Evolutionary conservation across 2,797 vertebrate species (phyloP).

Genomic region (Gambusia yucatana): DNA sequence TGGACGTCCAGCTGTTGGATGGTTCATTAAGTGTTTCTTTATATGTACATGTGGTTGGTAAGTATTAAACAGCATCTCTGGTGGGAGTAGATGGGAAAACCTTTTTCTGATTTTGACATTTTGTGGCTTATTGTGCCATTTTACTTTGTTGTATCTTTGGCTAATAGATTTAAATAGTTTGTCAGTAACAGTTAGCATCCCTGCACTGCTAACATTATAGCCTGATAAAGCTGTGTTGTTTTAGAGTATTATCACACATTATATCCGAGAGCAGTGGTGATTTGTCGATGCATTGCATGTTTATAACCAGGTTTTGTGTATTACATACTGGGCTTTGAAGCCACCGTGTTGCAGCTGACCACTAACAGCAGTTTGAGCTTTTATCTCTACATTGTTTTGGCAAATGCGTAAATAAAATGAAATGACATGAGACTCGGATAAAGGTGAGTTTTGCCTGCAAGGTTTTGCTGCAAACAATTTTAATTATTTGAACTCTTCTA

Average conservation of each 20-base stretch:
- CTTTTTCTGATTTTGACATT: neutral
- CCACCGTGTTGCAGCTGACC: slow-evolving; percentile 42
- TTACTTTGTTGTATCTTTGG: neutral
- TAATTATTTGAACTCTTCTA: slow-evolving; percentile 13
- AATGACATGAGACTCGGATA: no score
- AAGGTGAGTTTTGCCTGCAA: slow-evolving; percentile 25
- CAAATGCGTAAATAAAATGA: slow-evolving; percentile 3
- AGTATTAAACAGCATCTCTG: slow-evolving; percentile 7
- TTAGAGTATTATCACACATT: slow-evolving; percentile 14
- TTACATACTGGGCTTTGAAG: slow-evolving; percentile 48
- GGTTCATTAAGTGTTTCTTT: neutral
- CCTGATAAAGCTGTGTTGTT: neutral
- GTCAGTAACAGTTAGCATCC: neutral
- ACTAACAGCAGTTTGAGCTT: slow-evolving; percentile 64
- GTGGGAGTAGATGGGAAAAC: neutral
- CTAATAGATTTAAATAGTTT: neutral
- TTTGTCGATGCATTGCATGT: slow-evolving; percentile 9
- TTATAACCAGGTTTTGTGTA: slow-evolving; percentile 49
- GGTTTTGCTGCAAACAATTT: slow-evolving; percentile 23
- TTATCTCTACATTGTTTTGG: slow-evolving; percentile 17
- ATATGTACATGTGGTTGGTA: neutral
- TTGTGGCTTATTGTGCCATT: neutral
- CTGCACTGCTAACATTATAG: neutral
- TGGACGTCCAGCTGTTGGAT: slow-evolving; percentile 2
- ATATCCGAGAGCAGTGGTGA: neutral